Conservation (phyloP, 1,140 invertebrate species). For the Drosophila pallidifrons region DNA sequence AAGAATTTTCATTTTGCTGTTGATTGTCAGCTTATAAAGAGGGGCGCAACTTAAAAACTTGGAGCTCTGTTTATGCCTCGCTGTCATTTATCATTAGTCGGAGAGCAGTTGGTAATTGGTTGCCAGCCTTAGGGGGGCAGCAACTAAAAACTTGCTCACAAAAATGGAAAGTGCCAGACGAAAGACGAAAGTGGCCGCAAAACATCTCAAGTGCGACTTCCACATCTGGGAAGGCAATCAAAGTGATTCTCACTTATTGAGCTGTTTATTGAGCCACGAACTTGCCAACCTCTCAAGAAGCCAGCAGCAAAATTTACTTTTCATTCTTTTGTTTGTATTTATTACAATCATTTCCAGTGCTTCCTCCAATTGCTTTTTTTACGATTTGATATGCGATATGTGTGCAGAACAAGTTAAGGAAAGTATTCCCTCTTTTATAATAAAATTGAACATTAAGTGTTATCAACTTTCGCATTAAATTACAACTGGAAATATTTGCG, state of each 20-base stretch:
- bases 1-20: slow-evolving; percentile 26
- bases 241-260: slow-evolving; percentile 36
- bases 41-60: slow-evolving; percentile 4
- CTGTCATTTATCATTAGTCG: slow-evolving; percentile 76
- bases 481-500: no score
- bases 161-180: slow-evolving; percentile 49
- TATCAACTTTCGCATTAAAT: no score
- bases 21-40: slow-evolving; percentile 40
- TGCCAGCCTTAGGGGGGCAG: not conserved
- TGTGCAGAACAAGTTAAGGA: not conserved
- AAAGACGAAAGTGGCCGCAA: slow-evolving; percentile 15
- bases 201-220: not conserved
- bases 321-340: not conserved
- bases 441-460: no score
- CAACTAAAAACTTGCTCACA: not conserved
- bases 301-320: not conserved
- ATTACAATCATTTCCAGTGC: no score
- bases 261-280: slow-evolving; percentile 19
- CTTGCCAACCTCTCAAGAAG: not conserved
- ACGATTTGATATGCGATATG: not conserved
- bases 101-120: slow-evolving; percentile 43
- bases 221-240: slow-evolving; percentile 22
- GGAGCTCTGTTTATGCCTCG: slow-evolving; percentile 42
- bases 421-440: not conserved
- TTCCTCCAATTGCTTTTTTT: not conserved